Evolutionary conservation across 2,888 invertebrate genomes (phyloP).

Genomic region (Coleophora deauratella): DNA sequence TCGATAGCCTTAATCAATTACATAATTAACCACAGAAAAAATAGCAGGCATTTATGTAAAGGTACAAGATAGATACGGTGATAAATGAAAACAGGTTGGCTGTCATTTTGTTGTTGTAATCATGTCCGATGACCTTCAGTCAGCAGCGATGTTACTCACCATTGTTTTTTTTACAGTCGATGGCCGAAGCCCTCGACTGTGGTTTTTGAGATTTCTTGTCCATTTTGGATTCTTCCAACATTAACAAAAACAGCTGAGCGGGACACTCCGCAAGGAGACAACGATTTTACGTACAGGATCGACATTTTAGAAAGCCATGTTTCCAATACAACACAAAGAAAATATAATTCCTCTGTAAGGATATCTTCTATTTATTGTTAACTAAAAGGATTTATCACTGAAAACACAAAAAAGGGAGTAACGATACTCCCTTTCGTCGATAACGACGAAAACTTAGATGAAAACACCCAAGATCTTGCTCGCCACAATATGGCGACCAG

Average conservation of each 20-base stretch:
- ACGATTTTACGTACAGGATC: constrained; percentile 78
- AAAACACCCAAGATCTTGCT: constrained; percentile 63
- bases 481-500: constrained; percentile 83
- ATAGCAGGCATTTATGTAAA: constrained; percentile 14
- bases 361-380: constrained; percentile 46
- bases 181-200: constrained; percentile 79
- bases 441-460: constrained; percentile 74
- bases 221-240: constrained; percentile 78
- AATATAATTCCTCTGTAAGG: constrained; percentile 47
- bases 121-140: constrained; percentile 30
- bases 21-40: no score
- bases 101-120: constrained; percentile 1
- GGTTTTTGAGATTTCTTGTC: constrained; percentile 84
- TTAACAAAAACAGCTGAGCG: constrained; percentile 70
- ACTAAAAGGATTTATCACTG: constrained; percentile 40
- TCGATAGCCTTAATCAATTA: no score
- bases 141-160: constrained; percentile 58
- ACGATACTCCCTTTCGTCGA: constrained; percentile 78
- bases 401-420: constrained; percentile 72
- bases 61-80: not conserved
- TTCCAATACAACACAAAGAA: constrained; percentile 75
- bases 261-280: constrained; percentile 82
- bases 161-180: constrained; percentile 84
- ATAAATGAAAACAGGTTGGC: constrained; percentile 6
- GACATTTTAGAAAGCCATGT: constrained; percentile 90